Evolutionary conservation across 30 jellyfish, hydroid and myxozoan species (phyloP), one percentile per base, ranked within the genome.

Genomic region (Clytia hemisphaerica): DNA sequence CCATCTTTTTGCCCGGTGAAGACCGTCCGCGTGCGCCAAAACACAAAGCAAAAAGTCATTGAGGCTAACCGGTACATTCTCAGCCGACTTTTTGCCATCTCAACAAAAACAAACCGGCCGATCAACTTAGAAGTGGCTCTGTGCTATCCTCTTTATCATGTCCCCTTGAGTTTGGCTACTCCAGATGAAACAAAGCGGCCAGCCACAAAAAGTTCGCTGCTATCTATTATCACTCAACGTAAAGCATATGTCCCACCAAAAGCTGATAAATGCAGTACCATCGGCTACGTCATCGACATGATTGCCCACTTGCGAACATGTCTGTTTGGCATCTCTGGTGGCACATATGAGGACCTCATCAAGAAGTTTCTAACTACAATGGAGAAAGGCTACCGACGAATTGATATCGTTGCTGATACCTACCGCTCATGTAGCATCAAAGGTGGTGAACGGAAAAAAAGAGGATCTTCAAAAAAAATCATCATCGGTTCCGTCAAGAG

Each of bases 121-220:
- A 37, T 75, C 48, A 61, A 75, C 34, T 34, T 75, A 31, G 60
- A 75, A 40, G 55, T 63, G 1, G 89, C 75, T 3, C 46, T 76
- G 3, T 2, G 45, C 16, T 76, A 63, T 46, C 76, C 89, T 26
- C 42, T 76, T 5, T 61, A 36, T 48, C 77, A 75, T 1, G 89
- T 76, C 5, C 73, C 89, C 3, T 45, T 63, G 24, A 61, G 63
- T 46, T 26, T 76, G 2, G 84, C 89, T 1, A 61, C 47, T 63
- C 89, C 89, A 5, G 82, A 63, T 76, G 89, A 83, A 28, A 2
- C 87, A 21, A 35, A 54, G 2, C n/a, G 57, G 30, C 18, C 73
- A n/a, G 61, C 87, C 37, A 24, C 53, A 24, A 76, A 76, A 42
- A 73, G 85, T 58, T 37, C 35, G 60, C 27, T 61, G 44, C 73